These are phyloP conservation scores for Turritopsis rubra DNA, from an alignment of 30 jellyfish, hydroid and myxozoan species.

Conservation along the genomic window DNA sequence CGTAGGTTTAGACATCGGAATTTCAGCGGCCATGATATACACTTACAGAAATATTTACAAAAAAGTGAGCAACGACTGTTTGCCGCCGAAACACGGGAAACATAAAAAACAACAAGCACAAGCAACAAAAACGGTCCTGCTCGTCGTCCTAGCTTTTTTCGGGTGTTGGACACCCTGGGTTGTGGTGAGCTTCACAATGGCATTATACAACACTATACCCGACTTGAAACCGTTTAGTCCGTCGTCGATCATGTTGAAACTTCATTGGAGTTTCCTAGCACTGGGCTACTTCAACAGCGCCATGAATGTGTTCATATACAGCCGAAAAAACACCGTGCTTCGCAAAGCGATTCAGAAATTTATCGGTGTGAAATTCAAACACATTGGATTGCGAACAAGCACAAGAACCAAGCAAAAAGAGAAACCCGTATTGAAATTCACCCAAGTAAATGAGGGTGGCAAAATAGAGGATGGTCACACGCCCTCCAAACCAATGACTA, in stretches of 20 bases:
- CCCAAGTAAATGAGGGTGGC: neutral
- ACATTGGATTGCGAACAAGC: neutral
- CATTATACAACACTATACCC: slow-evolving; percentile 16
- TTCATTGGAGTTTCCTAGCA: slow-evolving; percentile 43
- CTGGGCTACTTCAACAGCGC: slow-evolving; percentile 72
- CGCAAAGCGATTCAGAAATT: slow-evolving; percentile 43
- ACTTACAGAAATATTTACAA: slow-evolving; percentile 21
- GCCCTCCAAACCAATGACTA: neutral
- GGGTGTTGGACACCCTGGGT: slow-evolving; percentile 76
- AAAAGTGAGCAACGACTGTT: neutral
- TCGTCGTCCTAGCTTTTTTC: slow-evolving; percentile 48
- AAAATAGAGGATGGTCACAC: neutral
- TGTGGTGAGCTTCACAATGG: slow-evolving; percentile 22
- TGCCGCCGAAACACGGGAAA: slow-evolving; percentile 11
- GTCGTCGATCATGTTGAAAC: slow-evolving; percentile 14
- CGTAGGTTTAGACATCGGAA: slow-evolving; percentile 2
- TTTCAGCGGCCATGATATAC: slow-evolving; percentile 15
- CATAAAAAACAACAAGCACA: slow-evolving; percentile 43
- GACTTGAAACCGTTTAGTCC: neutral
- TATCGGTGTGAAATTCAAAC: slow-evolving; percentile 4
- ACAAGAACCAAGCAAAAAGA: neutral
- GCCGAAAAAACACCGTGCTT: slow-evolving; percentile 70
- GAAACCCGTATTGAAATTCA: neutral
- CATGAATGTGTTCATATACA: slow-evolving; percentile 60
- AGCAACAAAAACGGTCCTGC: slow-evolving; percentile 65